phyloP scores from a whole-genome alignment of 2,113 vertebrate genomes.

The Paraplagusia blochii region DNA sequence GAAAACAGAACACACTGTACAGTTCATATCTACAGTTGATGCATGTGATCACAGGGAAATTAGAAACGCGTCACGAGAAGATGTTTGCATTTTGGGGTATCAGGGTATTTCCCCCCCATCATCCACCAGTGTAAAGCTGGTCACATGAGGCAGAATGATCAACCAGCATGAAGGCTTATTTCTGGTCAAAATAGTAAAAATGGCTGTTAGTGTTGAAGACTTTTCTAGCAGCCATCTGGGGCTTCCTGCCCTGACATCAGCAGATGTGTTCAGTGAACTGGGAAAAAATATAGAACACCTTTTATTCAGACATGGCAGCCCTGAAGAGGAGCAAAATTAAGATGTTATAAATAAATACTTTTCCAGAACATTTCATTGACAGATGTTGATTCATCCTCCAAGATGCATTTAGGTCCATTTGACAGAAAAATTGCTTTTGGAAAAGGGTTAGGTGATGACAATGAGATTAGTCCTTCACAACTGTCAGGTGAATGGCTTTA shows the following conservation, averaged over 20 bases:
- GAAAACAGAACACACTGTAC: conserved; percentile 60
- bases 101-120: conserved; percentile 26
- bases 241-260: conserved; percentile 21
- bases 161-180: conserved; percentile 21
- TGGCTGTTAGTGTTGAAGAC: neutral
- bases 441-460: conserved; percentile 1
- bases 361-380: conserved; percentile 20
- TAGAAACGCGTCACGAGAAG: conserved; percentile 15
- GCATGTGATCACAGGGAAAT: conserved; percentile 42
- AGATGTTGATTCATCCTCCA: conserved; percentile 17
- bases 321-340: conserved; percentile 33
- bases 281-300: conserved; percentile 1
- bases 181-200: conserved; percentile 19
- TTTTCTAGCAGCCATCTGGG: conserved; percentile 17
- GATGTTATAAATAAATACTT: conserved; percentile 22
- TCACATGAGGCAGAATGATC: conserved; percentile 16
- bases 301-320: conserved; percentile 1
- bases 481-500: conserved; percentile 20
- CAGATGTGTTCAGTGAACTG: neutral
- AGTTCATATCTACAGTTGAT: conserved; percentile 59
- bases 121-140: conserved; percentile 31
- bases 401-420: conserved; percentile 24
- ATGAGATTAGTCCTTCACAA: conserved; percentile 12
- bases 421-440: conserved; percentile 17
- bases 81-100: conserved; percentile 38